A percentile compares a stretch with the other conserved stretches of the same genome.
Evolutionary conservation across 2,113 vertebrate species (phyloP).

Genomic region (Chrysemys picta): DNA sequence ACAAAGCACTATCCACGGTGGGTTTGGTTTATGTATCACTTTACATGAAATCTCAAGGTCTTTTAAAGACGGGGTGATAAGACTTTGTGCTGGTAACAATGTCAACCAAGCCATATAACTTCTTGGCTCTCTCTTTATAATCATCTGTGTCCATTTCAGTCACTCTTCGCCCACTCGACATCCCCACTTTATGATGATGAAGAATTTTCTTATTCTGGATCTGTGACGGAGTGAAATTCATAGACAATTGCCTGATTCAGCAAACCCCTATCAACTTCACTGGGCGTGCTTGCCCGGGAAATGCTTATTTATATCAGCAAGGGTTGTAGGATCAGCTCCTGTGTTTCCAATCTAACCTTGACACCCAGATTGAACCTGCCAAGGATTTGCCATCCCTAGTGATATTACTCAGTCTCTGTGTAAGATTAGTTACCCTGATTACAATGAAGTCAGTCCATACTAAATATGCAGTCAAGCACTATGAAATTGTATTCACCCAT

Average conservation of each 20-base stretch:
- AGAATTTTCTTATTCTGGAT: neutral
- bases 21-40: neutral
- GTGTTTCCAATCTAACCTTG: neutral
- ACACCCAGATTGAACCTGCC: neutral
- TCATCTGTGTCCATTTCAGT: neutral
- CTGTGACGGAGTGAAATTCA: neutral
- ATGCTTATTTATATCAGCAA: neutral
- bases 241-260: neutral
- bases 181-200: rapidly evolving
- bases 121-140: neutral
- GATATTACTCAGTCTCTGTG: neutral
- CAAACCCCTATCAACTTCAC: neutral
- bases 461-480: neutral
- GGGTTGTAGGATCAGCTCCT: neutral
- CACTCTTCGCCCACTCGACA: too few species aligned
- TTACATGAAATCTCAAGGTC: neutral
- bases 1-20: neutral
- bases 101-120: neutral
- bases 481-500: neutral
- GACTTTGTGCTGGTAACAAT: neutral
- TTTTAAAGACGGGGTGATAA: rapidly evolving
- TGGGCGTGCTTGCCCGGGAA: neutral
- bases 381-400: neutral
- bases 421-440: neutral
- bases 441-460: neutral